These are phyloP conservation scores for Chlorodrepanis virens DNA, from an alignment of 2,113 vertebrate species.

Conservation along the genomic window DNA sequence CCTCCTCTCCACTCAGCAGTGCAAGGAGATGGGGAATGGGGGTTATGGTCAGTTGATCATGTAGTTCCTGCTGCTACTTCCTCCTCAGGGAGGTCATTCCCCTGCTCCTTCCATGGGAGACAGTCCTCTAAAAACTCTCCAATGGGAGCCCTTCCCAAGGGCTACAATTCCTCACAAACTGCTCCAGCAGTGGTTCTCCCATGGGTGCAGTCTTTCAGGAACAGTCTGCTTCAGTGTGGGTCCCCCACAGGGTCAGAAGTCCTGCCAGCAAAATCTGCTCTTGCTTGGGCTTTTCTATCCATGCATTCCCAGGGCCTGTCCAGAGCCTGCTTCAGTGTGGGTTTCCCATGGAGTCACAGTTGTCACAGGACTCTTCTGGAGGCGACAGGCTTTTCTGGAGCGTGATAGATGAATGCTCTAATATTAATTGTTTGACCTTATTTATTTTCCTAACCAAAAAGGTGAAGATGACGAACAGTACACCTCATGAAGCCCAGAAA, in stretches of 20 bases:
- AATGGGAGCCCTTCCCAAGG: background rate
- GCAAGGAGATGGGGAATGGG: background rate
- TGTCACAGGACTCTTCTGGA: background rate
- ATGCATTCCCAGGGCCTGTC: background rate
- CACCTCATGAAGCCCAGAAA: background rate
- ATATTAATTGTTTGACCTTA: background rate
- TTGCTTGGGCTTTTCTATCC: background rate
- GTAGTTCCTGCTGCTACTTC: background rate
- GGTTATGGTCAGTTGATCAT: background rate
- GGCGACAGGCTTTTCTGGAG: accelerated
- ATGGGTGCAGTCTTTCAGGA: background rate
- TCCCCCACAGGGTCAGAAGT: background rate
- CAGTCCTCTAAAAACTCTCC: background rate
- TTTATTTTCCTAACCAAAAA: background rate
- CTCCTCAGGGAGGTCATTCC: background rate
- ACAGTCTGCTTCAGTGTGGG: background rate
- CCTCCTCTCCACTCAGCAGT: background rate
- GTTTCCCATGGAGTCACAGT: background rate
- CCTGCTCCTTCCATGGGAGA: background rate
- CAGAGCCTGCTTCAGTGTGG: background rate
- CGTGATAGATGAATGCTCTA: accelerated
- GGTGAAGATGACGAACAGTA: background rate
- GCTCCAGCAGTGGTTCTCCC: background rate
- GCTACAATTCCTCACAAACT: background rate
- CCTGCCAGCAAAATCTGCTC: background rate